Conservation (phyloP, 2,797 vertebrate genomes). For the Poecile montanus region DNA sequence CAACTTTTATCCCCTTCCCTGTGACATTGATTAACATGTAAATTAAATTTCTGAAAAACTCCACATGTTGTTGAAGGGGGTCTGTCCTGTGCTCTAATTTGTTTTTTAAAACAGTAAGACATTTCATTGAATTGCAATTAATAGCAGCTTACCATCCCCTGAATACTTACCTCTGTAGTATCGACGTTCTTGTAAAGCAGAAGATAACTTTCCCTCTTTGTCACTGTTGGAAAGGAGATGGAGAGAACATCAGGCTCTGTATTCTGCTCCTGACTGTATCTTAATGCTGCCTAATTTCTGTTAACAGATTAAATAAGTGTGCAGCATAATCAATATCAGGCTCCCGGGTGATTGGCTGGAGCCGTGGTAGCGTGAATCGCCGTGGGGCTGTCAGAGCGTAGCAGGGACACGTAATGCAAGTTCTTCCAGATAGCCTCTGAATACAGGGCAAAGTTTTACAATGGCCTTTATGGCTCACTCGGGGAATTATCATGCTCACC, state of each 20-base stretch:
- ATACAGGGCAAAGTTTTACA: slow-evolving; percentile 81
- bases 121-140: neutral
- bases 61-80: neutral
- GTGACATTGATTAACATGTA: neutral
- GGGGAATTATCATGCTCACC: slow-evolving; percentile 56
- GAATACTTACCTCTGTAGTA: slow-evolving; percentile 16
- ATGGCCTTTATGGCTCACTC: slow-evolving; percentile 68
- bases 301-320: slow-evolving; percentile 72
- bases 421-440: slow-evolving; percentile 64
- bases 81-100: neutral
- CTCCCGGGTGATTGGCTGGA: slow-evolving; percentile 72
- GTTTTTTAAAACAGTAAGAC: neutral
- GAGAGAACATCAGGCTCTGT: neutral
- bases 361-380: slow-evolving; percentile 51
- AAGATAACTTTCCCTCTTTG: neutral
- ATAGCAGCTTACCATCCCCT: slow-evolving; percentile 29
- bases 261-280: slow-evolving; percentile 23
- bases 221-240: neutral
- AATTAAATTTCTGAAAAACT: neutral
- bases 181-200: neutral
- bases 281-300: slow-evolving; percentile 60
- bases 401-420: slow-evolving; percentile 60
- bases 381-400: slow-evolving; percentile 32
- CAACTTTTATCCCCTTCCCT: neutral
- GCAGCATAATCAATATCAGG: slow-evolving; percentile 55